A percentile compares a stretch with the other conserved stretches of the same genome.
phyloP scores from a whole-genome alignment of 1,140 invertebrate genomes.

The Heliconius hewitsoni region DNA sequence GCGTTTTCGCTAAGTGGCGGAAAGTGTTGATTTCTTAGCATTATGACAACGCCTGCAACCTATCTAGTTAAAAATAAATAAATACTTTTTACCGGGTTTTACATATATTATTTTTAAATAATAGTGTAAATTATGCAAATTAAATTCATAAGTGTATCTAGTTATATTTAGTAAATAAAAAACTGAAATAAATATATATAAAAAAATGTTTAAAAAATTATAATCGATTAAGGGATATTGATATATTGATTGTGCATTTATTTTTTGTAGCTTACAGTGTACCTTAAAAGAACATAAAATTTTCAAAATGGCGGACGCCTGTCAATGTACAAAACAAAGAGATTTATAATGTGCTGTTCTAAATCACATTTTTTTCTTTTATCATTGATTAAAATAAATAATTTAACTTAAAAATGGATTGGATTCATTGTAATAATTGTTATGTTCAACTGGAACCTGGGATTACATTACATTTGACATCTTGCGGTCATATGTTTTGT shows the following conservation, averaged over 20 bases:
- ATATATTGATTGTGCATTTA: no score
- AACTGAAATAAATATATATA: background rate
- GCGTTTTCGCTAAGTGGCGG: no score
- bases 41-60: no score
- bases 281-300: conserved; percentile 17
- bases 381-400: conserved; percentile 18
- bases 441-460: conserved; percentile 71
- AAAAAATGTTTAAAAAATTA: background rate
- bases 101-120: no score
- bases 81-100: no score
- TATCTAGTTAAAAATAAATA: no score
- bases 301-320: conserved; percentile 21
- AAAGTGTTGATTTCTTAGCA: no score
- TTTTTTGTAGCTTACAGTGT: background rate
- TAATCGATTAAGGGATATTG: no score
- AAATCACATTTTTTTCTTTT: background rate
- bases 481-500: conserved; percentile 81
- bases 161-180: no score
- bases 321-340: conserved; percentile 12
- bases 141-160: no score
- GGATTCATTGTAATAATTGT: conserved; percentile 81
- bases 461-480: conserved; percentile 73
- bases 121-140: no score
- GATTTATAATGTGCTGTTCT: conserved; percentile 15
- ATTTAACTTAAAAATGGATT: conserved; percentile 66